Evolutionary conservation across 2,888 invertebrate genomes (phyloP), one percentile per base, ranked within the genome.

Genomic region (Drosophila multiciliata): DNA sequence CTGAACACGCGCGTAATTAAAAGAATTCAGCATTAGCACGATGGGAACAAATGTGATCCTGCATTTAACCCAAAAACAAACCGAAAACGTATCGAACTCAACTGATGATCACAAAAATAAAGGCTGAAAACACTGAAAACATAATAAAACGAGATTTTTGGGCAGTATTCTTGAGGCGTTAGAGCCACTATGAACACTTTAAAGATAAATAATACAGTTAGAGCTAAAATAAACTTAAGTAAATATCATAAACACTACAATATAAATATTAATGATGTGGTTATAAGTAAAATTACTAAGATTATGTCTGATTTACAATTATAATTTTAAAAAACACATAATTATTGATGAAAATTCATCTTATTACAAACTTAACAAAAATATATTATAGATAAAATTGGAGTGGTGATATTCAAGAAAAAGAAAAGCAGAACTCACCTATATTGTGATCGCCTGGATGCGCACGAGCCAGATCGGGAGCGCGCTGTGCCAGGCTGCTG

Each of bases 361-460:
- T 40, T n/a, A 40, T 40, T 23, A 23, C 11, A 29, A 32, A 12
- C 29, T 40, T 55, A 55, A 55, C 11, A 40, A 55, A 29, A 45
- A 15, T 45, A 45, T 45, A 23, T 15, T 45, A 45, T 15, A 45
- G 15, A 23, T 15, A 8, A 45, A 23, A 15, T 23, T 8, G 4
- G 15, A 45, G 45, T 8, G 4, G 4, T 45, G 23, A 15, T 2
- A 45, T 23, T 45, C 23, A 45, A 23, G 45, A 1, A 53, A 4
- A 33, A 33, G 36, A n/a, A 58, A 6, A 17, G 23, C 20, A 20
- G 8, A 1, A 35, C 91, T 91, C 73, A 93, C 93, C 93, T 91
- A 92, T 89, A 93, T 85, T 93, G 93, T 91, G 93, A 93, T 92
- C 93, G 84, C 92, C 92, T 92, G 80, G 93, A 93, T 90, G 93